Conservation (phyloP, 2,113 vertebrate genomes). For the Numida meleagris region DNA sequence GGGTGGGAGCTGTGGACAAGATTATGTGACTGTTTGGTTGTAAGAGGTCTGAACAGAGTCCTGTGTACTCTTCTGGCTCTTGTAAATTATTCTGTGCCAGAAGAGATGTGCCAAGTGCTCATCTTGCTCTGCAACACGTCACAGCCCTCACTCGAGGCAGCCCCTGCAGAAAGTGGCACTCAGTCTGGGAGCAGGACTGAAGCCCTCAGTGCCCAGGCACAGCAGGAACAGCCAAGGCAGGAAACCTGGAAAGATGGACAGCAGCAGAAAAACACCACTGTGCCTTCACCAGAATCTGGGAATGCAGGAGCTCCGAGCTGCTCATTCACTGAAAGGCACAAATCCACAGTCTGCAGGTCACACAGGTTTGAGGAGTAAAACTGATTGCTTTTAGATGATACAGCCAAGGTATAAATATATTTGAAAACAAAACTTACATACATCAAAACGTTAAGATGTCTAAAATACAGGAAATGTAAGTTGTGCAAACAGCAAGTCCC, state of each 20-base stretch:
- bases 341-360: not conserved
- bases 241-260: not conserved
- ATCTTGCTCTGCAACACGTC: not conserved
- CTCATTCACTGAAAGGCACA: not conserved
- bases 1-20: fast-evolving
- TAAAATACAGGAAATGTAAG: not conserved
- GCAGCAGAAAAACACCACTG: not conserved
- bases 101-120: not conserved
- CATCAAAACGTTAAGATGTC: not conserved
- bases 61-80: not conserved
- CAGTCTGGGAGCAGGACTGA: not conserved
- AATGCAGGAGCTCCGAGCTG: not conserved
- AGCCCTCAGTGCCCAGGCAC: not conserved
- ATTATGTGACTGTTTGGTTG: not conserved
- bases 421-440: not conserved
- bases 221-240: not conserved
- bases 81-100: not conserved
- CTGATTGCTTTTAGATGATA: not conserved
- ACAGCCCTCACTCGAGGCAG: not conserved
- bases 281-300: not conserved
- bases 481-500: not conserved
- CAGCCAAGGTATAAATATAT: not conserved
- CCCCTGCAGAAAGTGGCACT: fast-evolving
- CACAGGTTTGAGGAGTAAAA: not conserved
- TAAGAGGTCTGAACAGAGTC: not conserved